Evolutionary conservation across 1,140 invertebrate species (phyloP).

Genomic region (Lithobius niger): DNA sequence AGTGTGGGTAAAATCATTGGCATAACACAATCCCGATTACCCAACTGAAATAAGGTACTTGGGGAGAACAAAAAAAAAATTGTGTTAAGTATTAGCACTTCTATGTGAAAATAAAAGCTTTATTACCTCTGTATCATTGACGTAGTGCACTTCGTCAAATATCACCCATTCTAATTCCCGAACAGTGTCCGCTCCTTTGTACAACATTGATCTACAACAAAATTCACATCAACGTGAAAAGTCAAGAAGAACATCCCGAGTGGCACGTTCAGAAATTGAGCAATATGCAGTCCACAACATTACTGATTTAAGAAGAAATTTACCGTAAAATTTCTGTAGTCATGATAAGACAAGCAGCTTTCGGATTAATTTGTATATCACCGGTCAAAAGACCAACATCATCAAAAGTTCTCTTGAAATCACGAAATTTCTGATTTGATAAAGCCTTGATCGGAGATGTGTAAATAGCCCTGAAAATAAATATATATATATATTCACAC

Average conservation of each 20-base stretch:
- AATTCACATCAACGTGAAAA: constrained; percentile 8
- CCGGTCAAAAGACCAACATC: constrained; percentile 92
- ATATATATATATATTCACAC: no score
- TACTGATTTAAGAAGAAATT: not conserved
- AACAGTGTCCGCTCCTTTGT: constrained; percentile 86
- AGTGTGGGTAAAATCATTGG: no score
- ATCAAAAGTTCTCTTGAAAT: constrained; percentile 80
- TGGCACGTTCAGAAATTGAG: no score
- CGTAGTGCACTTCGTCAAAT: constrained; percentile 99
- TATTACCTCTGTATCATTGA: constrained; percentile 83
- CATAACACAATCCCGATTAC: no score
- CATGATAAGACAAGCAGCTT: constrained; percentile 93
- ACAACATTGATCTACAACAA: constrained; percentile 70
- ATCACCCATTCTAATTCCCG: constrained; percentile 97
- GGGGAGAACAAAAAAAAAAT: no score
- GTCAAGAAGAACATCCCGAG: no score
- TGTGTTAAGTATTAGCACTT: no score
- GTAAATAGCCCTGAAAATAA: constrained; percentile 70
- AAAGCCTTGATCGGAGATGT: constrained; percentile 99
- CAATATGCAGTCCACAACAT: no score
- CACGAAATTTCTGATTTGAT: constrained; percentile 98
- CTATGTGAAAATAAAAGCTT: not conserved
- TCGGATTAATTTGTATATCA: constrained; percentile 88
- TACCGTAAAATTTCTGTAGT: constrained; percentile 92
- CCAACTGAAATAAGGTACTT: no score